Evolutionary conservation across 2,888 invertebrate species (phyloP), one percentile per base, ranked within the genome.

Genomic region (Drosophila atripex): DNA sequence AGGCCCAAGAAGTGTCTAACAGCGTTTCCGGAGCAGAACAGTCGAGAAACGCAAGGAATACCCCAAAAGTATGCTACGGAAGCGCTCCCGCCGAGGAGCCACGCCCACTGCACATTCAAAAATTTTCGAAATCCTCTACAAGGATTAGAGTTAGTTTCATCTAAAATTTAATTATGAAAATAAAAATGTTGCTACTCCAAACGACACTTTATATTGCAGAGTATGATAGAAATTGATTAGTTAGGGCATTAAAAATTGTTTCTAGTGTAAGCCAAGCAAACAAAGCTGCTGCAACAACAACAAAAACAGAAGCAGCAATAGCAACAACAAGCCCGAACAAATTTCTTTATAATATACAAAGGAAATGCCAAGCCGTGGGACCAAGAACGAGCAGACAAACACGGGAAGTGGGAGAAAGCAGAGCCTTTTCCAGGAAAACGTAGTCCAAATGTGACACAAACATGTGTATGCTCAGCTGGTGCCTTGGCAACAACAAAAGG

Each of bases 281-380:
- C 59, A 60, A 60, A 51, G 47, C 50, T 51, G 51, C 71, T 73
- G 73, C 14, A 54, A 45, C 41, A 57, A 28, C 50, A 58, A 46
- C 39, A 46, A 23, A 28, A 16, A 38, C 11, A 59, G 30, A 32
- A 66, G 59, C 41, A 59, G 38, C 21, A 63, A 25, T 30, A 54
- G 23, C 47, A 59, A 47, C 39, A 59, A 49, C 54, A 55, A 63
- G 43, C 53, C 58, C 56, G 51, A 71, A 73, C 80, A 86, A 86
- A 82, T 82, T 86, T 82, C 82, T 86, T 83, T 86, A 83, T 86
- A 82, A 82, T 86, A 84, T 76, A 83, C 86, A 82, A 82, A 82
- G 82, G 76, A 86, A 86, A 77, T 80, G 76, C 82, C 82, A 69
- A 74, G 73, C 84, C 68, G 71, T 75, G 76, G 84, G 59, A 76